These are phyloP conservation scores for Megalonaias nervosa DNA, from an alignment of 1,140 invertebrate species.

Conservation along the genomic window DNA sequence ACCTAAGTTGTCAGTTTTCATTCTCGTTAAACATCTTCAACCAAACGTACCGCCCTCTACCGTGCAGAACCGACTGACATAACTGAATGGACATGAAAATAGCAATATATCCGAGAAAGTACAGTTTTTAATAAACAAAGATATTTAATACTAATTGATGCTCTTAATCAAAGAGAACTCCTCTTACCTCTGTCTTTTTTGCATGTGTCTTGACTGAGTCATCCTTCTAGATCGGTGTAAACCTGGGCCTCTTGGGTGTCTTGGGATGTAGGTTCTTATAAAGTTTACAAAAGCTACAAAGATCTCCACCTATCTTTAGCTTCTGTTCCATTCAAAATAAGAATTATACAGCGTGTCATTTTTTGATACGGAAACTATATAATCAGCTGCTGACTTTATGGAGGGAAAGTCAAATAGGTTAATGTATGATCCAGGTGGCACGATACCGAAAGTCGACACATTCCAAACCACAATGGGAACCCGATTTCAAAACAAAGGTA, in stretches of 20 bases:
- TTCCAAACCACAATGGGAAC: slow-evolving; percentile 62
- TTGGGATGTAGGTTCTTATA: slow-evolving; percentile 49
- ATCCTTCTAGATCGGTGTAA: slow-evolving; percentile 54
- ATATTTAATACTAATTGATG: no score
- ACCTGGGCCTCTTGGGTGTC: slow-evolving; percentile 46
- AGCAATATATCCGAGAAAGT: no score
- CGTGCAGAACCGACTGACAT: no score
- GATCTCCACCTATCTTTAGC: slow-evolving; percentile 40
- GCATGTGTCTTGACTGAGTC: slow-evolving; percentile 52
- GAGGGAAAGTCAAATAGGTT: slow-evolving; percentile 95
- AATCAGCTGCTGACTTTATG: slow-evolving; percentile 86
- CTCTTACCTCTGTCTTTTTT: slow-evolving; percentile 21
- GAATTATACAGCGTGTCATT: slow-evolving; percentile 62
- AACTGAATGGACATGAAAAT: no score
- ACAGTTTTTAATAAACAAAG: no score
- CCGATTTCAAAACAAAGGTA: slow-evolving; percentile 43
- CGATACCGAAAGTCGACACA: slow-evolving; percentile 61
- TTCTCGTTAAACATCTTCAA: no score
- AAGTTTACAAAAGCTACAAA: slow-evolving; percentile 42
- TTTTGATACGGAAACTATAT: slow-evolving; percentile 77
- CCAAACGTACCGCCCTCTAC: no score
- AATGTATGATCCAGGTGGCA: slow-evolving; percentile 84
- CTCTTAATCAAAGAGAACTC: no score
- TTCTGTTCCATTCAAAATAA: slow-evolving; percentile 64
- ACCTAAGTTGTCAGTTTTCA: no score